Percentiles rank a stretch among this genome's conserved stretches.
phyloP scores from a whole-genome alignment of 2,113 vertebrate species.

The Stictonetta naevosa region DNA sequence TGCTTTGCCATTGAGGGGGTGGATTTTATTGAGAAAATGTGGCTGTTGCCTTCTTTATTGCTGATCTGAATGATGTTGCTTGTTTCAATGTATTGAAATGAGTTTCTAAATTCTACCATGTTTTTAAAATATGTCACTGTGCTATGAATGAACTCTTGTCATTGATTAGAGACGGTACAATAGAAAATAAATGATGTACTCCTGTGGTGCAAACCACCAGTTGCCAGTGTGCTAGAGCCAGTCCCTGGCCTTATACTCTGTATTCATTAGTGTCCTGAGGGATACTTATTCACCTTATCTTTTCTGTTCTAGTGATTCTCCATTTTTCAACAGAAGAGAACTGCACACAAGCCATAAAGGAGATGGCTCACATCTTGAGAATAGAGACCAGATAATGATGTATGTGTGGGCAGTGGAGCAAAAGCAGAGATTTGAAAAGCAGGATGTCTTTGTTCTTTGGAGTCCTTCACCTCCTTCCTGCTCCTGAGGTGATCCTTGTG shows the following conservation, averaged over 20 bases:
- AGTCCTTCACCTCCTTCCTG: constrained; percentile 73
- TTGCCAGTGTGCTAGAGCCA: constrained; percentile 7
- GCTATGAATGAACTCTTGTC: not conserved
- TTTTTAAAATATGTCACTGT: not conserved
- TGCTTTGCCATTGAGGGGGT: not conserved
- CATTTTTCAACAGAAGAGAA: constrained; percentile 82
- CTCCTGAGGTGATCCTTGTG: not conserved
- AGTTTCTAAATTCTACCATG: not conserved
- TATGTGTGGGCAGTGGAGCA: constrained; percentile 89
- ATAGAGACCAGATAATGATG: constrained; percentile 86
- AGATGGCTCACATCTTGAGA: constrained; percentile 81
- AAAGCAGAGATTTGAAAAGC: constrained; percentile 84
- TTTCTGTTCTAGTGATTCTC: constrained; percentile 76
- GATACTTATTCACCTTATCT: constrained; percentile 14
- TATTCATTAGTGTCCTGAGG: constrained; percentile 27
- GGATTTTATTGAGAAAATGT: not conserved
- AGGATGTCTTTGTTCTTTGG: constrained; percentile 84
- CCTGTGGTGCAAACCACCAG: not conserved
- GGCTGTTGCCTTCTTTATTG: not conserved
- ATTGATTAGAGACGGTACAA: not conserved
- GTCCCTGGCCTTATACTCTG: not conserved
- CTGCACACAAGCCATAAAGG: constrained; percentile 77
- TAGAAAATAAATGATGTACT: constrained; percentile 32
- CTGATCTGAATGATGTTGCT: not conserved
- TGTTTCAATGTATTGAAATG: not conserved